These are phyloP conservation scores for Callitettix versicolor DNA, from an alignment of 1,140 invertebrate genomes.

Conservation along the genomic window DNA sequence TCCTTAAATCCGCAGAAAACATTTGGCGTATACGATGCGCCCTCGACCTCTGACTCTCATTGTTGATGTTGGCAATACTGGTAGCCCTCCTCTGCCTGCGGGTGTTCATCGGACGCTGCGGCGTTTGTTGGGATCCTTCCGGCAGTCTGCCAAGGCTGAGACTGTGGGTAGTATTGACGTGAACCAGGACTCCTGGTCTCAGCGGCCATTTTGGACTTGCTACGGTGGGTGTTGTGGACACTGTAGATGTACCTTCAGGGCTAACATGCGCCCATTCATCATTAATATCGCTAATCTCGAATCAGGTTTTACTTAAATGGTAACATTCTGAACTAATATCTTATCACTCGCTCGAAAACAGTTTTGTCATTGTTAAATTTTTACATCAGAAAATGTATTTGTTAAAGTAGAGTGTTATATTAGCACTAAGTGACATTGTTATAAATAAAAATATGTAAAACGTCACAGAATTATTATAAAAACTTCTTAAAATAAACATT, in stretches of 20 bases:
- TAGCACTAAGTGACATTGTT: no score
- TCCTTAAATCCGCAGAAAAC: conserved; percentile 24
- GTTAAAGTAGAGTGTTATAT: no score
- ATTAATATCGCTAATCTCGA: no score
- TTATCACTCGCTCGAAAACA: no score
- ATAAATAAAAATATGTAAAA: no score
- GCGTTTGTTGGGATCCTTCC: conserved; percentile 11
- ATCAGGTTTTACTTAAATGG: neutral
- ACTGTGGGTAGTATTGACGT: conserved; percentile 64
- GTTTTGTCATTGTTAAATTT: no score
- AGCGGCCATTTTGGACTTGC: conserved; percentile 63
- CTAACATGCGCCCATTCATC: conserved; percentile 4
- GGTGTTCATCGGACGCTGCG: neutral
- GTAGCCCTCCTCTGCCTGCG: conserved; percentile 7
- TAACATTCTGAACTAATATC: no score
- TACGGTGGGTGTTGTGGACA: conserved; percentile 31
- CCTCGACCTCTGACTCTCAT: conserved; percentile 26
- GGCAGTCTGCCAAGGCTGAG: conserved; percentile 31
- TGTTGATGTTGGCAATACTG: conserved; percentile 13
- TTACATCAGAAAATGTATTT: no score
- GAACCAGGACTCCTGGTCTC: conserved; percentile 75
- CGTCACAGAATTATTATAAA: no score
- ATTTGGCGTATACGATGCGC: conserved; percentile 27
- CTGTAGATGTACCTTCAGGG: conserved; percentile 26
- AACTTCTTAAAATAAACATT: no score